These are phyloP conservation scores for Drosophila nannoptera DNA, from an alignment of 1,140 invertebrate genomes.

Conservation along the genomic window DNA sequence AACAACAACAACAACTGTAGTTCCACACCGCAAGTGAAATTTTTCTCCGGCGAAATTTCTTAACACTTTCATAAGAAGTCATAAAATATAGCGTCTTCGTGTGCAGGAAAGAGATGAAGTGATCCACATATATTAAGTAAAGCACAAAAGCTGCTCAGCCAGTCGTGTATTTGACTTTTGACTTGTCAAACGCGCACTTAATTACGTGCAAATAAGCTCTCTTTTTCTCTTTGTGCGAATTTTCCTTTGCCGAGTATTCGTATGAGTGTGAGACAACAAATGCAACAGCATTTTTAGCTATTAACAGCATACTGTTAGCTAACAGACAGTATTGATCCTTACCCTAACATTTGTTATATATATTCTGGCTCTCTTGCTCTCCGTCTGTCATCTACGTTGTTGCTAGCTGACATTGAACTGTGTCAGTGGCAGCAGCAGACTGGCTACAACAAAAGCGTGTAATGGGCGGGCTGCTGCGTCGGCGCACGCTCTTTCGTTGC, in stretches of 20 bases:
- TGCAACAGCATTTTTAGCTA: conserved; percentile 5
- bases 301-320: conserved; percentile 29
- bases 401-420: conserved; percentile 62
- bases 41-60: conserved; percentile 64
- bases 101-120: conserved; percentile 11
- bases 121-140: conserved; percentile 53
- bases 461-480: conserved; percentile 55
- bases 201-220: conserved; percentile 22
- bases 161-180: conserved; percentile 45
- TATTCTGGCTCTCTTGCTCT: conserved; percentile 19
- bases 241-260: conserved; percentile 9
- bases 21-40: conserved; percentile 58
- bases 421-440: conserved; percentile 57
- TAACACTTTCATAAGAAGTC: conserved; percentile 73
- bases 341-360: conserved; percentile 33
- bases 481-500: conserved; percentile 24
- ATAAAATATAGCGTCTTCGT: conserved; percentile 34
- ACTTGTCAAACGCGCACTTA: conserved; percentile 41
- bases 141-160: conserved; percentile 63
- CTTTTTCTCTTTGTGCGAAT: conserved; percentile 2
- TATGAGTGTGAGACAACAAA: not conserved
- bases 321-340: conserved; percentile 47
- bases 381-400: not conserved
- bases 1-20: conserved; percentile 5
- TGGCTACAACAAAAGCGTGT: conserved; percentile 35